These are phyloP conservation scores for Eristalis intricaria DNA, from an alignment of 2,888 invertebrate species.

Conservation along the genomic window DNA sequence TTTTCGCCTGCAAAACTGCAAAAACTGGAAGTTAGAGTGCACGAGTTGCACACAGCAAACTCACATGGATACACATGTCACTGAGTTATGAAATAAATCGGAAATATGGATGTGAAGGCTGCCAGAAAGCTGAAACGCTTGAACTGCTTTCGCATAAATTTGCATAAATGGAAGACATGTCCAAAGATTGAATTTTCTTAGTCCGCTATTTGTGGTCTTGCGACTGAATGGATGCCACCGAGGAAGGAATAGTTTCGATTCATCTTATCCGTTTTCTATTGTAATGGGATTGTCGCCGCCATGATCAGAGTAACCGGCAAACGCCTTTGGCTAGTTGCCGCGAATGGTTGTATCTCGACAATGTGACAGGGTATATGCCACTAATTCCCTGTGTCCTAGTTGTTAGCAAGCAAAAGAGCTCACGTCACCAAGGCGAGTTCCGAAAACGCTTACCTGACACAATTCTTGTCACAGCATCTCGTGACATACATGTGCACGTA, in stretches of 20 bases:
- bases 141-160: constrained; percentile 59
- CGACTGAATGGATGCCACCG: neutral
- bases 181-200: constrained; percentile 48
- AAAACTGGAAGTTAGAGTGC: constrained; percentile 37
- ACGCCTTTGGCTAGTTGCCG: constrained; percentile 13
- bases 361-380: neutral
- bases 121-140: constrained; percentile 36
- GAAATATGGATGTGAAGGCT: constrained; percentile 44
- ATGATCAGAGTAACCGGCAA: neutral
- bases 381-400: constrained; percentile 21
- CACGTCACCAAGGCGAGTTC: neutral
- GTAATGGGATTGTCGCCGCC: neutral
- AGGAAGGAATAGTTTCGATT: constrained; percentile 25
- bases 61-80: constrained; percentile 3
- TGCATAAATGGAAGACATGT: constrained; percentile 60
- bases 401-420: neutral
- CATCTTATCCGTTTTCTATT: constrained; percentile 8
- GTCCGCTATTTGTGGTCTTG: neutral
- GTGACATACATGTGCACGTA: constrained; percentile 38
- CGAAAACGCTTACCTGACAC: neutral
- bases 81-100: constrained; percentile 51
- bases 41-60: neutral
- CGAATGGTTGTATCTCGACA: constrained; percentile 13
- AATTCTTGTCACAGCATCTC: constrained; percentile 16
- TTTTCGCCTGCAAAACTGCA: constrained; percentile 33